Percentiles rank a stretch among this genome's conserved stretches.
phyloP scores from a whole-genome alignment of 2,113 vertebrate genomes.

The Cyanoderma ruficeps region DNA sequence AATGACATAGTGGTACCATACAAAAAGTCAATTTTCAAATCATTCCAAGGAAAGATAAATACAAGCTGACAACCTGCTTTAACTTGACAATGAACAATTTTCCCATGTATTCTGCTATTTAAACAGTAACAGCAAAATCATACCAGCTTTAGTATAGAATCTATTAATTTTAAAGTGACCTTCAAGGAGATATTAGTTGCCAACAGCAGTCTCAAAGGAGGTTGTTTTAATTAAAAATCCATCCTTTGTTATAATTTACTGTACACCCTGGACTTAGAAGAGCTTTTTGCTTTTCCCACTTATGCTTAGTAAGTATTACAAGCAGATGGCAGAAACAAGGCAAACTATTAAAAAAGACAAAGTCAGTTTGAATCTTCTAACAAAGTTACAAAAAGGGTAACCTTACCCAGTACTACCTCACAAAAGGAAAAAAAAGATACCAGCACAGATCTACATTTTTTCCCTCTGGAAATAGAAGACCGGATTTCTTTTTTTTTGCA shows the following conservation, averaged over 20 bases:
- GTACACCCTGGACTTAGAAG: neutral
- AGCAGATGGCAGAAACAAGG: neutral
- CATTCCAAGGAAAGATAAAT: neutral
- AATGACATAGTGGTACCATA: neutral
- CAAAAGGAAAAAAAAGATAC: neutral
- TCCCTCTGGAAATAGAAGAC: neutral
- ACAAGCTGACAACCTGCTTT: neutral
- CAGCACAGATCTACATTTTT: neutral
- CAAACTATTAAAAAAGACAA: neutral
- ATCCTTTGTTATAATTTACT: neutral
- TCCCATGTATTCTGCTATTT: neutral
- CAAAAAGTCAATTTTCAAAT: neutral
- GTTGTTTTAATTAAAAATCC: slow-evolving; percentile 29
- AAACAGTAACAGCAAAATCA: neutral
- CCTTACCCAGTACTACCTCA: neutral
- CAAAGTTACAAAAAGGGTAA: neutral
- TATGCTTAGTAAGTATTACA: neutral
- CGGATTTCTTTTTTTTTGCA: too few relatives aligned
- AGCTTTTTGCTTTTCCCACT: neutral
- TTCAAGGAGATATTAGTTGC: neutral
- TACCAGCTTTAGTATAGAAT: neutral
- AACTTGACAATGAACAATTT: neutral
- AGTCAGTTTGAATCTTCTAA: neutral
- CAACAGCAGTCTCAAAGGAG: slow-evolving; percentile 5
- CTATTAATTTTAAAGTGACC: neutral